A percentile compares a stretch with the other conserved stretches of the same genome.
These are phyloP conservation scores for Philhelius pedissequus DNA, from an alignment of 2,888 invertebrate genomes.

Conservation along the genomic window DNA sequence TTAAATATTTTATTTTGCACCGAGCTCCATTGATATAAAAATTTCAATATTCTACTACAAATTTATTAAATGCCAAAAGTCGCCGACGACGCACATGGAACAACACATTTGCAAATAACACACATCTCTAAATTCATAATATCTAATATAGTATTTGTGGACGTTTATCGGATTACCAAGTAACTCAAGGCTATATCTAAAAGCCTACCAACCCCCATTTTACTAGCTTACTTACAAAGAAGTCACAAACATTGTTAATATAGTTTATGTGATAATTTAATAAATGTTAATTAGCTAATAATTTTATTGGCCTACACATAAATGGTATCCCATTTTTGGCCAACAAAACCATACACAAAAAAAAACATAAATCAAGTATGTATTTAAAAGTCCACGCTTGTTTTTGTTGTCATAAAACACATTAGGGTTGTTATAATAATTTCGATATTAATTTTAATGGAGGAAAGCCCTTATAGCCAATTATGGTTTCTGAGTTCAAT, in stretches of 20 bases:
- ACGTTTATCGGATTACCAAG: background rate
- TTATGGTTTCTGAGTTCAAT: conserved; percentile 6
- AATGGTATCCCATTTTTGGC: conserved; percentile 19
- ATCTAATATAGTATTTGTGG: background rate
- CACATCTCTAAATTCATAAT: background rate
- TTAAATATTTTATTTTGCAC: too few species aligned
- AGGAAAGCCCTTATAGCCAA: background rate
- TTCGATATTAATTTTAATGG: background rate
- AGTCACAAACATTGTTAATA: conserved; percentile 8
- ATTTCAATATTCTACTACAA: too few species aligned
- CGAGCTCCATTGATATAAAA: too few species aligned
- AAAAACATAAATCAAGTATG: background rate
- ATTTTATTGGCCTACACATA: conserved; percentile 46
- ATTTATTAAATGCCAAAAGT: too few species aligned
- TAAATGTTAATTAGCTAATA: conserved; percentile 57
- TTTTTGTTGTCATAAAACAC: background rate
- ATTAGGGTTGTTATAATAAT: background rate
- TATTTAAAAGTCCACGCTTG: background rate
- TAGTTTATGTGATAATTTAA: conserved; percentile 47
- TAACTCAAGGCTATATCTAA: background rate
- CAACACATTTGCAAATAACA: too few species aligned
- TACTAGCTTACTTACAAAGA: background rate
- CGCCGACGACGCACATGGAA: too few species aligned
- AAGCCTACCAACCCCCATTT: background rate
- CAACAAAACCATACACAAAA: background rate